Base-by-base conservation (phyloP, 2,113 vertebrate species). In the Ptychochromis oligacanthus region DNA sequence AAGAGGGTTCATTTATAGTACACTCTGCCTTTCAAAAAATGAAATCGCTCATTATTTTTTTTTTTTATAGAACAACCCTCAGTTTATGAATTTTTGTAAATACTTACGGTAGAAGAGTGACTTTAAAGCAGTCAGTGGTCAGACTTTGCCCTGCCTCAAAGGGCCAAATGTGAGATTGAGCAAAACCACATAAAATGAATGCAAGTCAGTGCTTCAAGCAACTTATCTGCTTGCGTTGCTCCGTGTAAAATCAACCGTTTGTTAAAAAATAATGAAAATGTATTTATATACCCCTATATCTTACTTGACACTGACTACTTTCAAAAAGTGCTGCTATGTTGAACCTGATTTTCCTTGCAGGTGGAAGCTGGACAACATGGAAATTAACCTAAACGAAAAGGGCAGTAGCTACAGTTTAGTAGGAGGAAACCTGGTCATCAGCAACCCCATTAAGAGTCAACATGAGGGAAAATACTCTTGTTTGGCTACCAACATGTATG, bases 381-480 rank as follows among this genome's bases (percentile, higher is more conserved):
- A 97, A 56, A 95, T 99, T 77, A 95, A 97, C 86, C 81, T 97
- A 81, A 93, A 91, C 11, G 84, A 75, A 54, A 31, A 95, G 24
- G 95, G 93, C 67, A 94, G 94, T 3, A 96, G 96, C 74, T 99
- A 97, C 93, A 96, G 94, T 80, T 95, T 98, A 95, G 94, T 95
- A 10, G 98, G 96, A 67, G 98, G 98, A 79, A 98, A 96, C 91
- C 94, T 99, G 79, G 91, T 98, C 75, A 99, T 99, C 93, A 97
- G 83, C 88, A 96, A 95, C 76, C 98, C 97, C 3, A 95, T 96
- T 57, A 98, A 97, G 87, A 94, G 85, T 86, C 94, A 93, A 75
- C 97, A 99, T 74, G 93, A 95, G 80, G 98, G 98, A 65, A 95
- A 92, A 52, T 99, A 99, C 77, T 91, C 96, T 85, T 99, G 98